phyloP scores from a whole-genome alignment of 2,113 vertebrate genomes.

The Pseudolaguvia tuberculata region DNA sequence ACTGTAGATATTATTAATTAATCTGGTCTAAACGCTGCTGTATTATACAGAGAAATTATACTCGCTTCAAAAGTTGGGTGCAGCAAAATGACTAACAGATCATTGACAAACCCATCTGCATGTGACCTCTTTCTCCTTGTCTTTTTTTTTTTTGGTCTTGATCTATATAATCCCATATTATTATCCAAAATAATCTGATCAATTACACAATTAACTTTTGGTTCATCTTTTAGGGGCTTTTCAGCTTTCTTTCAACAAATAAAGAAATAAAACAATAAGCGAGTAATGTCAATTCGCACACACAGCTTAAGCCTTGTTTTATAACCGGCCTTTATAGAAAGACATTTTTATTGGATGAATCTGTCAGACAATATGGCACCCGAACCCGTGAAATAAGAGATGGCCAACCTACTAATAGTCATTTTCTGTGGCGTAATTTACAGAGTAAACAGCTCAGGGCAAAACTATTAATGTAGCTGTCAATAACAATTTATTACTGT shows the following conservation, averaged over 20 bases:
- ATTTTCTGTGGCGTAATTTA: background rate
- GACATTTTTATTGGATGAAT: background rate
- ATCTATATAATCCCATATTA: too few species aligned
- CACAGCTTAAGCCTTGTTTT: background rate
- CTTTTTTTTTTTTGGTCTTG: too few species aligned
- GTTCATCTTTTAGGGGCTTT: too few species aligned
- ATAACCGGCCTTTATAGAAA: background rate
- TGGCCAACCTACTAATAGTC: background rate
- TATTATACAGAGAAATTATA: too few species aligned
- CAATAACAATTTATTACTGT: background rate
- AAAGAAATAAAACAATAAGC: background rate
- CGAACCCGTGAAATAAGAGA: background rate
- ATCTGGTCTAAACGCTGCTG: too few species aligned
- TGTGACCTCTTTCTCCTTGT: too few species aligned
- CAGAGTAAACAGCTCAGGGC: conserved; percentile 3
- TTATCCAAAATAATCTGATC: too few species aligned
- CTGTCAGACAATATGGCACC: background rate
- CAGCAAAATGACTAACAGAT: too few species aligned
- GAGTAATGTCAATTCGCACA: background rate
- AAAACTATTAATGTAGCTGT: background rate
- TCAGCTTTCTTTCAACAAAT: background rate
- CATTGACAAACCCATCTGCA: too few species aligned
- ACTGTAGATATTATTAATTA: too few species aligned
- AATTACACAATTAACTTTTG: background rate
- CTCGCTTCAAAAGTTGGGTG: too few species aligned